Evolutionary conservation across 2,113 vertebrate genomes (phyloP).

Genomic region (Sinosuthora webbiana): DNA sequence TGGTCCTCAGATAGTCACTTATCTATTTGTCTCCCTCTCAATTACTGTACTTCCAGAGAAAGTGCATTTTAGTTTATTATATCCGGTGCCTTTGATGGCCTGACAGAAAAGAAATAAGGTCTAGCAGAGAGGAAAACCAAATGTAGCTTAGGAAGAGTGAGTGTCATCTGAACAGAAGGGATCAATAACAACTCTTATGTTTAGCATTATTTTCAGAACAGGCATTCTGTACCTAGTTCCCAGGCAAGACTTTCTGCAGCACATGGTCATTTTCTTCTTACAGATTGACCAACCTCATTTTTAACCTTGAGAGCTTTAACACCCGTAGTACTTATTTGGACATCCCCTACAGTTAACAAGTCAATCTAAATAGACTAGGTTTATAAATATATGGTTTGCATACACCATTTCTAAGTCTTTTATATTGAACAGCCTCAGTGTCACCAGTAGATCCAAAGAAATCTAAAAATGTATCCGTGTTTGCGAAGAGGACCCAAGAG

Average conservation of each 20-base stretch:
- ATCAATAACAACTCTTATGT: not conserved
- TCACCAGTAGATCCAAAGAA: not conserved
- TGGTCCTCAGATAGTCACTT: not conserved
- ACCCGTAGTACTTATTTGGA: not conserved
- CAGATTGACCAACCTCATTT: not conserved
- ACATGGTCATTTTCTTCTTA: not conserved
- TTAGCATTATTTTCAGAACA: not conserved
- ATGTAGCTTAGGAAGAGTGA: not conserved
- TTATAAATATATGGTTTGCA: not conserved
- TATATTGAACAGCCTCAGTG: not conserved
- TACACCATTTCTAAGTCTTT: not conserved
- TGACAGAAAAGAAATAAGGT: not conserved
- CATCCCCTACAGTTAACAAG: not conserved
- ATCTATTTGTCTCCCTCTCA: constrained; percentile 1
- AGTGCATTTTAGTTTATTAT: constrained; percentile 14
- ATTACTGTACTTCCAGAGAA: constrained; percentile 7
- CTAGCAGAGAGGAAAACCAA: not conserved
- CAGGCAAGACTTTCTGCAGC: not conserved
- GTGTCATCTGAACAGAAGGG: not conserved
- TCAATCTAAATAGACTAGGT: not conserved
- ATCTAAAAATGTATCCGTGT: not conserved
- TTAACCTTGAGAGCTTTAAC: not conserved
- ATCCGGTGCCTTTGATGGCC: not conserved
- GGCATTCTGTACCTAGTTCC: not conserved
- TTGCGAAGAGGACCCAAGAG: not conserved